phyloP scores from a whole-genome alignment of 2,797 vertebrate genomes.

The Passerculus sandwichensis region DNA sequence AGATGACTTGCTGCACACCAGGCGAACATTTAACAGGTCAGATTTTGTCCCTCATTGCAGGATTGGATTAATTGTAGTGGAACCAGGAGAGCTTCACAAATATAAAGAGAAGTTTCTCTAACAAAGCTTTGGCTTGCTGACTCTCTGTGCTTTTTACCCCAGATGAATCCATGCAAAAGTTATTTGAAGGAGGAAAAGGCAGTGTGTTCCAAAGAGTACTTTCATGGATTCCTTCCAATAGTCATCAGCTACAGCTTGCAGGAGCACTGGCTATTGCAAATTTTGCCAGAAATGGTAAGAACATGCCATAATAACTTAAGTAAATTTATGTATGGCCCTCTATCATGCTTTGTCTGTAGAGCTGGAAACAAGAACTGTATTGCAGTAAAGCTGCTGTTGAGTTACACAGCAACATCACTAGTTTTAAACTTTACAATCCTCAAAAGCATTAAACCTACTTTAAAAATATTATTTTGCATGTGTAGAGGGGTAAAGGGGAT shows the following conservation, averaged over 20 bases:
- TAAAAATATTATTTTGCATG: neutral
- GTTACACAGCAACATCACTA: neutral
- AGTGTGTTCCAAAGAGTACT: slow-evolving; percentile 96
- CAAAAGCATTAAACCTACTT: neutral
- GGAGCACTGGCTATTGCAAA: slow-evolving; percentile 96
- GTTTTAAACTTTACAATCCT: neutral
- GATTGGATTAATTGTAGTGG: neutral
- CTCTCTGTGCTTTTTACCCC: slow-evolving; percentile 23
- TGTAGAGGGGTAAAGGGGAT: neutral
- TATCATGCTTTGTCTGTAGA: neutral
- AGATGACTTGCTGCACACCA: neutral
- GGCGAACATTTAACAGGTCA: neutral
- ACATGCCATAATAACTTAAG: neutral
- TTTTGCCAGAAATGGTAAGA: slow-evolving; percentile 95
- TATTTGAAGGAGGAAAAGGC: slow-evolving; percentile 97
- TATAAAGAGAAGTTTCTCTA: neutral
- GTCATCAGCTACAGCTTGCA: slow-evolving; percentile 96
- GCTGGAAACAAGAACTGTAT: neutral
- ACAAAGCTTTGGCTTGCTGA: neutral
- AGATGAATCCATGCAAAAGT: slow-evolving; percentile 99
- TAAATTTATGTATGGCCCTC: neutral
- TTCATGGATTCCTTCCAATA: slow-evolving; percentile 96
- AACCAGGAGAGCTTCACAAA: neutral
- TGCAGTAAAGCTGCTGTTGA: neutral
- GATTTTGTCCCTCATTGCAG: neutral